Base-by-base conservation (phyloP, 2,797 vertebrate species). In the Halcyon leucocephala region DNA sequence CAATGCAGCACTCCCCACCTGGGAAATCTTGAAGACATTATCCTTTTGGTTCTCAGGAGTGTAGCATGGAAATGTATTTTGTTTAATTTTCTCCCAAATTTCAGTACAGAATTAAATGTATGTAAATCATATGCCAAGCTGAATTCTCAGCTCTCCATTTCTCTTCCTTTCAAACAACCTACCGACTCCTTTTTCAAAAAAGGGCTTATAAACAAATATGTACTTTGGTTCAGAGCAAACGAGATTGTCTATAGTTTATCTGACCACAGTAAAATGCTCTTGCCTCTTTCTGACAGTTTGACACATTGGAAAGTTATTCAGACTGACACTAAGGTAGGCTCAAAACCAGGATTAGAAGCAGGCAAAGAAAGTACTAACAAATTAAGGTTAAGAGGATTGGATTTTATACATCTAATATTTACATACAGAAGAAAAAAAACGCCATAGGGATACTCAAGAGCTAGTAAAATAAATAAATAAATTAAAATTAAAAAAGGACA, bases 81-180 rank as follows among this genome's bases (percentile, higher is more conserved):
- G n/a, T 64, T 44, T 74, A 51, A 80, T 46, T 95, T 71, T 41
- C 18, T 90, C 39, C 19, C 7, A 9, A 89, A 83, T 81, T 24
- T 83, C 76, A 33, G 65, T 44, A 52, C 49, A 86, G 65, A 89
- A 90, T 85, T 86, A 78, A 61, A 33, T 54, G 29, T 61, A 61
- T 25, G 16, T 54, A 87, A 87, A 81, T 20, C 46, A 78, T 18
- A 60, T 3, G 3, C 19, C 10, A 20, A 13, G 8, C 17, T 39
- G 31, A 78, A 74, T 44, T 71, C 54, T 71, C 33, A 71, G 52
- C 41, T 82, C 18, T 25, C n/a, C 42, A n/a, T 90, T 94, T 76
- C 72, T 33, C 10, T 15, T 85, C 28, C 21, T 46, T 39, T 65
- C 44, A 74, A 88, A 71, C 21, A 74, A 29, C 2, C 39, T 71